Base-by-base conservation (phyloP, 2,888 invertebrate genomes). In the Brachyopa scutellaris region DNA sequence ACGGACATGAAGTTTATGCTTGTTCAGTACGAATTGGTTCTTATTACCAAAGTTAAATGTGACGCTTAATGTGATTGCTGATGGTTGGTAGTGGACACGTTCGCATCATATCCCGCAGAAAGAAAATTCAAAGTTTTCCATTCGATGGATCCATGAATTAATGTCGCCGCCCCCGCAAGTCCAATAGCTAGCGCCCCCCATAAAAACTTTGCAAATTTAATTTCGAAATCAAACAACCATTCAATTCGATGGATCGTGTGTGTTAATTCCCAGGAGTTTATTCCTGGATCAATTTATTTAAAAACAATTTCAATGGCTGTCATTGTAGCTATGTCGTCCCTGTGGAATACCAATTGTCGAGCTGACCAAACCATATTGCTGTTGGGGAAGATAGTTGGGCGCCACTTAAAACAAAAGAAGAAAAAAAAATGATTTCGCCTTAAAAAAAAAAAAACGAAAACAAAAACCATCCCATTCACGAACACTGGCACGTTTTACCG, bases 21-120 rank as follows among this genome's bases (percentile, higher is more conserved):
- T 59, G 70, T 61, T 59, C 49, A 36, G 40, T 40, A 61, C 49
- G 59, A 70, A 59, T 70, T 42, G 62, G 57, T 64, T 64, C 76
- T 76, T 70, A 79, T 64, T 64, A 57, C 67, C 21, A 61, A 78
- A 79, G 79, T 79, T 79, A 59, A 76, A 80, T 69, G 69, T 51
- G 51, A 69, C 76, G 36, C 45, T 74, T 64, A 69, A 64, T 80
- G 69, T 69, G 74, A 80, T 74, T 74, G 57, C 78, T 66, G 36
- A 51, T 66, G 78, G 31, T 6, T 26, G n/a, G n/a, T 51, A 64
- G 40, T 72, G 67, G 61, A 67, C 67, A 74, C 47, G 61, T 38
- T 45, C 15, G n/a, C 13, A 45, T 29, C 38, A 40, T 40, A 19
- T n/a, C 17, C 17, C 29, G n/a, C 42, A 31, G 1, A 53, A 29